Base-by-base conservation (phyloP, 2,888 invertebrate species). In the Lasius fuliginosus region DNA sequence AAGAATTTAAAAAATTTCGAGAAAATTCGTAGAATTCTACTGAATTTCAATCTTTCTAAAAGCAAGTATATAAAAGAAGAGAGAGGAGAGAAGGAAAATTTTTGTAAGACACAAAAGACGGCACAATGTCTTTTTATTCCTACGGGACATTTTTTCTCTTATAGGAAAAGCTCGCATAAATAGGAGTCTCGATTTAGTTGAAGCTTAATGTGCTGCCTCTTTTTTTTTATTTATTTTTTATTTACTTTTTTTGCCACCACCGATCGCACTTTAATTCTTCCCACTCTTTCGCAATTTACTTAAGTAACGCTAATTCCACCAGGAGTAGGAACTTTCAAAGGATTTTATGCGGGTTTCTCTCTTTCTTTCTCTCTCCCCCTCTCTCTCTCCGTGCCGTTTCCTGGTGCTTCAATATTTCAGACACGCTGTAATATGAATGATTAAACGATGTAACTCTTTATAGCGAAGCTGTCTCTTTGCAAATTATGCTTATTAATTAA, bases 231-330 rank as follows among this genome's bases (percentile, higher is more conserved):
- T 46, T 40, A 42, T n/a, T 11, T 58, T 23, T 68, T 68, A 23
- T 49, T 12, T 27, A 18, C 3, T 64, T 12, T 42, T 84, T 83
- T 68, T 76, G 58, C 65, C 58, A 12, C 49, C 46, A 76, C 69
- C 76, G 76, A 67, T 82, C 82, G 62, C 33, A 83, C 86, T 85
- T 86, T 81, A 74, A 84, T 82, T 77, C 67, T 82, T 82, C 62
- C 62, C 62, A 42, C 62, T 58, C 73, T 82, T 30, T 74, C 33
- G 60, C 79, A 81, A 69, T 83, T 83, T 81, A 49, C 49, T 69
- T 83, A 76, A 82, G 65, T 82, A 82, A 75, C 56, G 67, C 76
- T 76, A 76, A 82, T 76, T 76, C 82, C 76, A 36, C 73, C 79
- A 46, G 46, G 60, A 60, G 73, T 46, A 81, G 79, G 73, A 81